phyloP scores from a whole-genome alignment of 1,140 invertebrate genomes.

The Drosophila trapezifrons region DNA sequence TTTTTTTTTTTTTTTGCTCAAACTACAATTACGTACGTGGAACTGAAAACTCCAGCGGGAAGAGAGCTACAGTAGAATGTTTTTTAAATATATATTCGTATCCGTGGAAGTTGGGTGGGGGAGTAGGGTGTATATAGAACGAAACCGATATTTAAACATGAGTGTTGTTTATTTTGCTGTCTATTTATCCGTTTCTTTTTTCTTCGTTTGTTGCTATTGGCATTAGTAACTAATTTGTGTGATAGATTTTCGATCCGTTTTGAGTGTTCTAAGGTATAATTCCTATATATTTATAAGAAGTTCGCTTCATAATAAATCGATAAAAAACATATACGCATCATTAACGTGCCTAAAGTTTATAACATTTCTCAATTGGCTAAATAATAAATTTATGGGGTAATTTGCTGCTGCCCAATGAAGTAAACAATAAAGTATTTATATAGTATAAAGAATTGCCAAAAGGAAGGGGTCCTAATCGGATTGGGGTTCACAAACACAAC shows the following conservation, averaged over 20 bases:
- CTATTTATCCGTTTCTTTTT: slow-evolving; percentile 10
- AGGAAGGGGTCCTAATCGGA: slow-evolving; percentile 52
- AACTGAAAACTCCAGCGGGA: slow-evolving; percentile 65
- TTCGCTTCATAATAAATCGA: slow-evolving; percentile 51
- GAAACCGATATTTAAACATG: slow-evolving; percentile 67
- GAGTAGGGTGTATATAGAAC: slow-evolving; percentile 55
- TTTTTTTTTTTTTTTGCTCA: slow-evolving; percentile 49
- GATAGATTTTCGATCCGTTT: slow-evolving; percentile 42
- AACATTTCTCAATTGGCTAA: slow-evolving; percentile 78
- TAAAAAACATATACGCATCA: slow-evolving; percentile 75
- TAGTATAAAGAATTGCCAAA: slow-evolving; percentile 68
- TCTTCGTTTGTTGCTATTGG: slow-evolving; percentile 36
- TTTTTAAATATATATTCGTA: slow-evolving; percentile 33
- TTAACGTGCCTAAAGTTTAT: slow-evolving; percentile 72
- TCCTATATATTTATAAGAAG: slow-evolving; percentile 28
- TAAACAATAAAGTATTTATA: slow-evolving; percentile 49
- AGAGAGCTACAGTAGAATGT: slow-evolving; percentile 69
- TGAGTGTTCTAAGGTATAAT: slow-evolving; percentile 27
- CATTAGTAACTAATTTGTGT: slow-evolving; percentile 78
- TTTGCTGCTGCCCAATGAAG: slow-evolving; percentile 72
- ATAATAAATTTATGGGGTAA: slow-evolving; percentile 62
- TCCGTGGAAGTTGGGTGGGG: slow-evolving; percentile 24
- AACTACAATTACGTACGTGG: slow-evolving; percentile 48
- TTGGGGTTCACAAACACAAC: slow-evolving; percentile 51
- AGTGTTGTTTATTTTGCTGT: slow-evolving; percentile 36